These are phyloP conservation scores for Epinephelus fuscoguttatus DNA, from an alignment of 2,113 vertebrate species.

Conservation along the genomic window DNA sequence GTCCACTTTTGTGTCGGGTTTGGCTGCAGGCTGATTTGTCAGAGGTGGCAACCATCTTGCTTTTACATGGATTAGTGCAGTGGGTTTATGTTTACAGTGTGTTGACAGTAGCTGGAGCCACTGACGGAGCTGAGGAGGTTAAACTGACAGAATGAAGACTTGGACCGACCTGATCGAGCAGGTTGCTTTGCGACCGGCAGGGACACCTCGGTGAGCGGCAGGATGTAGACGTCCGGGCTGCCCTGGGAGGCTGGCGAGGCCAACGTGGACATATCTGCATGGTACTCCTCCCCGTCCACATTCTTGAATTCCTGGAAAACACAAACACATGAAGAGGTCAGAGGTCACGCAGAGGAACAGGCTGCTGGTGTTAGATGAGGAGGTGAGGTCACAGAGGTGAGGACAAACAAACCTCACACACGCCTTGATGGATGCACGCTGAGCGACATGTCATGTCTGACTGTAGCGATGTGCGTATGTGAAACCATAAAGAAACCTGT, in stretches of 20 bases:
- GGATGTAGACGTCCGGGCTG: conserved; percentile 93
- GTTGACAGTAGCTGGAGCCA: neutral
- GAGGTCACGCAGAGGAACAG: conserved; percentile 1
- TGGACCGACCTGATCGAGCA: conserved; percentile 88
- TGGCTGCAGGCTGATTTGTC: too few species aligned
- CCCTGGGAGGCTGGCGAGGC: conserved; percentile 88
- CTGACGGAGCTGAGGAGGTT: neutral
- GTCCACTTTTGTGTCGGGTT: too few species aligned
- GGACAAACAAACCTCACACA: neutral
- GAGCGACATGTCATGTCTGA: neutral
- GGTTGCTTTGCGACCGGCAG: conserved; percentile 94
- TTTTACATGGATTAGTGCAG: too few species aligned
- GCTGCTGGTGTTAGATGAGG: neutral
- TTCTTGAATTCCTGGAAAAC: conserved; percentile 94
- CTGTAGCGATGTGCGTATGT: too few species aligned
- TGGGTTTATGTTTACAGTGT: too few species aligned
- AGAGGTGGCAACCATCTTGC: too few species aligned
- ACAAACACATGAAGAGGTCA: conserved; percentile 1
- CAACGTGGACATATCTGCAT: conserved; percentile 87
- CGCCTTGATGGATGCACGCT: too few species aligned
- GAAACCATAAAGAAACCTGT: neutral
- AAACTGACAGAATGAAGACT: neutral
- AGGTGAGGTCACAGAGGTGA: too few species aligned
- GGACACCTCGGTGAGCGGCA: conserved; percentile 94
- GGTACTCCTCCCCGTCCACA: conserved; percentile 90